Conservation (phyloP, 2,113 vertebrate species). For the Rhineura floridana region DNA sequence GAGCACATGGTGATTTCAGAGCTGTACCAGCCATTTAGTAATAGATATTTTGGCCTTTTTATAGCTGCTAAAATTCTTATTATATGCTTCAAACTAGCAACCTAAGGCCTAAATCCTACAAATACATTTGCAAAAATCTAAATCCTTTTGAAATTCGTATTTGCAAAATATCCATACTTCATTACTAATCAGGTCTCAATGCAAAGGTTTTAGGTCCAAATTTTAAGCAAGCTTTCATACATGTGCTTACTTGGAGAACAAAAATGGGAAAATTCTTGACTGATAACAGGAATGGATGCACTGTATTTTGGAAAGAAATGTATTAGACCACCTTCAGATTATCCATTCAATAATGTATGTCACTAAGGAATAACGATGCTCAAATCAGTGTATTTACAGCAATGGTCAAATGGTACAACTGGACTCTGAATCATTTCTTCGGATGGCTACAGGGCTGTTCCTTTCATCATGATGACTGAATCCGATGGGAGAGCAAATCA, state of each 20-base stretch:
- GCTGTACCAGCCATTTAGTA: constrained; percentile 20
- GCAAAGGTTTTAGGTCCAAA: neutral
- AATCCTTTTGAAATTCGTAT: neutral
- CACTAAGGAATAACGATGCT: neutral
- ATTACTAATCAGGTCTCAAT: neutral
- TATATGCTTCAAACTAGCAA: neutral
- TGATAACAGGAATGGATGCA: neutral
- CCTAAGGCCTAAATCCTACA: neutral
- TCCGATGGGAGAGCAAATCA: neutral
- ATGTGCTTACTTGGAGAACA: neutral
- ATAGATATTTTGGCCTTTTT: neutral
- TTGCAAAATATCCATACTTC: neutral
- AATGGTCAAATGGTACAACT: neutral
- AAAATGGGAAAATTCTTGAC: neutral
- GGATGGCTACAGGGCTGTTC: neutral
- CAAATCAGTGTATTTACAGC: neutral
- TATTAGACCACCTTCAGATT: neutral
- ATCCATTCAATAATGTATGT: neutral
- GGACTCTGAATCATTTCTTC: neutral
- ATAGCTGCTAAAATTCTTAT: constrained; percentile 9
- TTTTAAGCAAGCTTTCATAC: neutral
- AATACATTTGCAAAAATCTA: neutral
- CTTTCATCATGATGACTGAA: neutral
- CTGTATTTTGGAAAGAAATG: neutral
- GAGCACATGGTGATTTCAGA: constrained; percentile 4